Evolutionary conservation across 2,797 vertebrate species (phyloP).

Genomic region (Phoeniculus purpureus): DNA sequence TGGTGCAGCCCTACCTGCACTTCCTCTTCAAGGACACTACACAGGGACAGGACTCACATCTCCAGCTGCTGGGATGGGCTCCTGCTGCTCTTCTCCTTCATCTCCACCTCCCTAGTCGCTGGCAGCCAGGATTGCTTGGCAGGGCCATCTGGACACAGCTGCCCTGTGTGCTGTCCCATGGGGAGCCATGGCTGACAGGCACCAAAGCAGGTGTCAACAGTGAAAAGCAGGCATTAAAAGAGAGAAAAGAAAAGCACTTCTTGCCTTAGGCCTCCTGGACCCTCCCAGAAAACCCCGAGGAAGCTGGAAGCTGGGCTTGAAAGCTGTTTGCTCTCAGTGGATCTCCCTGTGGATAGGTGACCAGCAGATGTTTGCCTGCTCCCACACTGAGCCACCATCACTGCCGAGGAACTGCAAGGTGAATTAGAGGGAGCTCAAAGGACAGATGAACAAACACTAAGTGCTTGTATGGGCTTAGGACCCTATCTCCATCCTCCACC

Average conservation of each 20-base stretch:
- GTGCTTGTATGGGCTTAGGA: not conserved
- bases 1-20: not conserved
- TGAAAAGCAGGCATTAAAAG: not conserved
- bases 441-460: not conserved
- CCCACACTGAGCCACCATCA: not conserved
- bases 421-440: not conserved
- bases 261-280: not conserved
- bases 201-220: slow-evolving; percentile 36
- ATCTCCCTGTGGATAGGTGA: not conserved
- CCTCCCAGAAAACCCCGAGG: not conserved
- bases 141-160: slow-evolving; percentile 56
- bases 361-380: not conserved
- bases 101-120: slow-evolving; percentile 50
- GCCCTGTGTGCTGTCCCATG: slow-evolving; percentile 34
- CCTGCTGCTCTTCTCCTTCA: slow-evolving; percentile 37
- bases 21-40: slow-evolving; percentile 52
- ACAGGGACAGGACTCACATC: slow-evolving; percentile 29
- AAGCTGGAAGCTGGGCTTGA: not conserved
- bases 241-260: not conserved
- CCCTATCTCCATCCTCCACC: not conserved
- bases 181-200: slow-evolving; percentile 26
- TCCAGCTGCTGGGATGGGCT: slow-evolving; percentile 27
- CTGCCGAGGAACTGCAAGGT: not conserved
- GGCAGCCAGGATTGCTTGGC: slow-evolving; percentile 47
- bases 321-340: not conserved